A percentile compares a stretch with the other conserved stretches of the same genome.
These are phyloP conservation scores for Chaetodon auriga DNA, from an alignment of 2,113 vertebrate species.

Conservation along the genomic window DNA sequence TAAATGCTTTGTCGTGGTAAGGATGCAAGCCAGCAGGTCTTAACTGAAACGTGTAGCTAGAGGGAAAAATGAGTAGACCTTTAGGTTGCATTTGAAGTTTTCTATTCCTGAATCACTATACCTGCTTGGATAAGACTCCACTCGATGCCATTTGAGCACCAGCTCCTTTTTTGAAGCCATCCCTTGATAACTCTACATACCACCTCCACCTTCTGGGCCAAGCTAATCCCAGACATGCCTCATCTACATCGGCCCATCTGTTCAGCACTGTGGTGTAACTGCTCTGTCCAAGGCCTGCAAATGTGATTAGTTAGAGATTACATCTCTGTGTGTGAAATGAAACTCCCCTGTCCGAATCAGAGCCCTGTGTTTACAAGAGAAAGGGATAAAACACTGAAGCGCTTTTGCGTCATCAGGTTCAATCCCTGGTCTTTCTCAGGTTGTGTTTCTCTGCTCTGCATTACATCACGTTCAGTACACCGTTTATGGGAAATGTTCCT, in stretches of 20 bases:
- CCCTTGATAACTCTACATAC: slow-evolving; percentile 39
- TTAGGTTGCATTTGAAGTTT: neutral
- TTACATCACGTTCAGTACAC: slow-evolving; percentile 43
- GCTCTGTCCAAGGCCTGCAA: slow-evolving; percentile 69
- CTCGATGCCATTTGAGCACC: slow-evolving; percentile 10
- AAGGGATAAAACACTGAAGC: slow-evolving; percentile 49
- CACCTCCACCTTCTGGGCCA: slow-evolving; percentile 54
- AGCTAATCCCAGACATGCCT: slow-evolving; percentile 68
- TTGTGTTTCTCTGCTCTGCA: slow-evolving; percentile 38
- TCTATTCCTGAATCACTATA: neutral
- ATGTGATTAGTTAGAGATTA: slow-evolving; percentile 82
- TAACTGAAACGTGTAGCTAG: neutral
- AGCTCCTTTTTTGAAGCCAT: slow-evolving; percentile 29
- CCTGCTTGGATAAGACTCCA: neutral
- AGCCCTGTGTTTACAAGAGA: slow-evolving; percentile 64
- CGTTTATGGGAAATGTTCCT: slow-evolving; percentile 33
- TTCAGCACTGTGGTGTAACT: slow-evolving; percentile 58
- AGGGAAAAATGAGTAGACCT: neutral
- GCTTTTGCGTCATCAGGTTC: slow-evolving; percentile 59
- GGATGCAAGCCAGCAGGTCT: neutral
- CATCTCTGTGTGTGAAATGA: slow-evolving; percentile 67
- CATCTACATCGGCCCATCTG: slow-evolving; percentile 72
- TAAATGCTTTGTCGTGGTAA: slow-evolving; percentile 9
- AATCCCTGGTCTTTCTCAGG: slow-evolving; percentile 54
- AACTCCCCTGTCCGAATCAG: slow-evolving; percentile 65